A percentile compares a stretch with the other conserved stretches of the same genome.
Conservation (phyloP, 2,113 vertebrate genomes). For the Cochlearius cochlearius region DNA sequence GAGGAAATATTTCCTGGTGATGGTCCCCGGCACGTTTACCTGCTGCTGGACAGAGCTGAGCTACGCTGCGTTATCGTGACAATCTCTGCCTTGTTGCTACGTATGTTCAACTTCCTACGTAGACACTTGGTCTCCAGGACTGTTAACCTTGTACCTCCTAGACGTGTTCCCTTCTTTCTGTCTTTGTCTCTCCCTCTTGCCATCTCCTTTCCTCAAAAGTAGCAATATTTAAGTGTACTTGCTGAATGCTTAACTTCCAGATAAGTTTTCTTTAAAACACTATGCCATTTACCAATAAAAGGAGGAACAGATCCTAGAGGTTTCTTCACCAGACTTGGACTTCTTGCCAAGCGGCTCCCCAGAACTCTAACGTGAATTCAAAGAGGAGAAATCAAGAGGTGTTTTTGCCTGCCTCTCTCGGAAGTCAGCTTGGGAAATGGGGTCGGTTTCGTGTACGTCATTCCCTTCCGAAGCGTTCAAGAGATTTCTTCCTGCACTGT, state of each 20-base stretch:
- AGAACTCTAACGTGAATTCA: neutral
- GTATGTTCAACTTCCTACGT: neutral
- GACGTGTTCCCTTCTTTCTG: neutral
- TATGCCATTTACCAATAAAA: neutral
- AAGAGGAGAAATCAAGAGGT: neutral
- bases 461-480: conserved; percentile 44
- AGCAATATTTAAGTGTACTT: conserved; percentile 13
- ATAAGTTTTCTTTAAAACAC: neutral
- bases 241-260: neutral
- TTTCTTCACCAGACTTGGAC: conserved; percentile 55
- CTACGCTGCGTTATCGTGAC: neutral
- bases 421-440: conserved; percentile 2
- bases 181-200: neutral
- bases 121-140: neutral
- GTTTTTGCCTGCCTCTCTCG: neutral
- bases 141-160: conserved; percentile 15
- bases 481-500: conserved; percentile 48
- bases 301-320: neutral
- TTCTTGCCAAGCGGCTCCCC: neutral
- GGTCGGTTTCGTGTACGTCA: neutral
- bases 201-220: neutral
- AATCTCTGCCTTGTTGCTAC: neutral
- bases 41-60: neutral
- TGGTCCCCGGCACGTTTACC: neutral
- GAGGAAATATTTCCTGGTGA: neutral